Percentiles rank a stretch among this genome's conserved stretches.
Conservation (phyloP, 2,113 vertebrate genomes). For the Dolichallabes microphthalmus region DNA sequence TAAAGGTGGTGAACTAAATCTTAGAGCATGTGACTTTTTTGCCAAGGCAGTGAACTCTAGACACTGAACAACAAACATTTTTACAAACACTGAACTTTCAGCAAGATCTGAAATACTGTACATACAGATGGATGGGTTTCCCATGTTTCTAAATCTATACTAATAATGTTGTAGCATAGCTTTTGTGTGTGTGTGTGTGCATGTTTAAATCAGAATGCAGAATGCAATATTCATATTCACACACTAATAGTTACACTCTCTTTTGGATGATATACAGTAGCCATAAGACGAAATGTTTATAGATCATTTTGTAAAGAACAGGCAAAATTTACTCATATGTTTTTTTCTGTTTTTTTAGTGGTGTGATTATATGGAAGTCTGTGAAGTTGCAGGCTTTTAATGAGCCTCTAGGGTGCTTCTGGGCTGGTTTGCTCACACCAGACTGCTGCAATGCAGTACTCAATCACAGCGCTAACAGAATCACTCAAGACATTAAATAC, state of each 20-base stretch:
- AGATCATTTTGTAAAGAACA: neutral
- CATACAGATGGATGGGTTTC: neutral
- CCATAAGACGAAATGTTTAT: neutral
- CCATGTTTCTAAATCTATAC: neutral
- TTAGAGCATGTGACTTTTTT: no score
- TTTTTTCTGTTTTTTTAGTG: neutral
- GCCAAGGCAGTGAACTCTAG: no score
- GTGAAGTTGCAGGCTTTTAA: conserved; percentile 11
- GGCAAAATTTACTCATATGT: neutral
- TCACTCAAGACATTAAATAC: conserved; percentile 71
- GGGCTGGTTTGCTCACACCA: conserved; percentile 8
- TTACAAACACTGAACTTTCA: neutral
- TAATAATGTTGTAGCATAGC: neutral
- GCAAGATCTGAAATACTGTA: neutral
- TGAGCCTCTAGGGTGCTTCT: conserved; percentile 7
- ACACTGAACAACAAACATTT: neutral
- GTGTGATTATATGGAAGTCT: neutral
- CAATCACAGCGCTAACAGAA: conserved; percentile 68
- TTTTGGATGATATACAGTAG: neutral
- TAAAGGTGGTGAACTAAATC: no score
- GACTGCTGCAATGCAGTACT: conserved; percentile 53
- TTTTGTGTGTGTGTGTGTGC: neutral
- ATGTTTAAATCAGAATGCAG: neutral
- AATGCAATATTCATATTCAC: neutral
- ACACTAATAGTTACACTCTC: neutral